Evolutionary conservation across 2,888 invertebrate genomes (phyloP).

Genomic region (Acanthopleura granulata): DNA sequence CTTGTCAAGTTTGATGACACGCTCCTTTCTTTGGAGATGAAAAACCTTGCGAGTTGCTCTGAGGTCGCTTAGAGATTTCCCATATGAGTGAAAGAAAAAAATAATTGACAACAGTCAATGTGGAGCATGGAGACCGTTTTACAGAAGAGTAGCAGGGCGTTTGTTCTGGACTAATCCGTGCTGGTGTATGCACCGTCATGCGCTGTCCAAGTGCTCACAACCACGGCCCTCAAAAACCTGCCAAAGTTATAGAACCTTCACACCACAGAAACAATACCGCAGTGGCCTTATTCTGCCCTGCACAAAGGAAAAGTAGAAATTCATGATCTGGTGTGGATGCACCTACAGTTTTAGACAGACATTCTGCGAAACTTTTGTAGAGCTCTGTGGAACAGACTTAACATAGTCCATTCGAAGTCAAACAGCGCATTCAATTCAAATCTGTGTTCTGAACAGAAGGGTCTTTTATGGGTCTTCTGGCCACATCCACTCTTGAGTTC

Average conservation of each 20-base stretch:
- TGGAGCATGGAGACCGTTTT: background rate
- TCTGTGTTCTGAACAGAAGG: no score
- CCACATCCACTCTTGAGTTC: no score
- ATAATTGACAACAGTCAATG: background rate
- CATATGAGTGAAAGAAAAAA: background rate
- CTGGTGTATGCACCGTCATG: background rate
- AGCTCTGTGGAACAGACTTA: no score
- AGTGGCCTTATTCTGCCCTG: background rate
- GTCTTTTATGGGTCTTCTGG: no score
- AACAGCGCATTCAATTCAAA: no score
- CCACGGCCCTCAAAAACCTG: background rate
- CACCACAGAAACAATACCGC: background rate
- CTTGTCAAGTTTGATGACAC: slow-evolving; percentile 1
- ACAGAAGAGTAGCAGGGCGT: background rate
- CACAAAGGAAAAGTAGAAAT: background rate
- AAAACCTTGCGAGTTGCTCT: no score
- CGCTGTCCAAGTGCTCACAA: background rate
- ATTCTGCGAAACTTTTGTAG: no score
- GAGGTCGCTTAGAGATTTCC: no score
- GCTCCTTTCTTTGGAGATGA: background rate
- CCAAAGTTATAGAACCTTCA: slow-evolving; percentile 4
- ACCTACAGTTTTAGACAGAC: no score
- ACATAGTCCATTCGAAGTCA: no score
- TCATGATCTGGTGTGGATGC: background rate
- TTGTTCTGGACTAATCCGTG: background rate